phyloP scores from a whole-genome alignment of 2,113 vertebrate genomes.

The Colaptes auratus region DNA sequence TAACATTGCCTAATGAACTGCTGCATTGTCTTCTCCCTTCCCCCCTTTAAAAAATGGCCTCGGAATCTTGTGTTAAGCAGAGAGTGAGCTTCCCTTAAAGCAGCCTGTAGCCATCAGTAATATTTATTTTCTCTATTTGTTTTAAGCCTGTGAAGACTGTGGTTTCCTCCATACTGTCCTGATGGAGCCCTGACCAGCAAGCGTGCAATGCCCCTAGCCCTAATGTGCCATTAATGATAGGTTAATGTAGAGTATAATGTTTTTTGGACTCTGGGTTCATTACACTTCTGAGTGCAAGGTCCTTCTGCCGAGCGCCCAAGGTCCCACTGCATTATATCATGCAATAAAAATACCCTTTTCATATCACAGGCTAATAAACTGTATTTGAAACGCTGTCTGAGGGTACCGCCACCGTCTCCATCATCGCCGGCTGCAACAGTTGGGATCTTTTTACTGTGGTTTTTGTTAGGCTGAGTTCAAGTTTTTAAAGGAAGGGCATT shows the following conservation, averaged over 20 bases:
- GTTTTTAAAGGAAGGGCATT: not conserved
- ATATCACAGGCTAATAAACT: conserved; percentile 86
- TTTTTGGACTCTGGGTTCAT: conserved; percentile 83
- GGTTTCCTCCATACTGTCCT: conserved; percentile 75
- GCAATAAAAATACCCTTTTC: conserved; percentile 83
- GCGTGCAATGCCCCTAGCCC: conserved; percentile 83
- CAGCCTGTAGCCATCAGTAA: conserved; percentile 71
- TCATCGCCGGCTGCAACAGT: conserved; percentile 72
- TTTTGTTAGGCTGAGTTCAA: conserved; percentile 17
- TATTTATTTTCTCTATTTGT: conserved; percentile 79
- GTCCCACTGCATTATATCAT: conserved; percentile 84
- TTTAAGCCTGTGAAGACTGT: conserved; percentile 72
- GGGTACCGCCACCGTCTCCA: conserved; percentile 55
- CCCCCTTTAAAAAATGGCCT: not conserved
- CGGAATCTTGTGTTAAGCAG: conserved; percentile 2
- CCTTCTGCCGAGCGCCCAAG: conserved; percentile 81
- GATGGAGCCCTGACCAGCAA: conserved; percentile 81
- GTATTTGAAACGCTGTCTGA: conserved; percentile 81
- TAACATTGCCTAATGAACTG: not conserved
- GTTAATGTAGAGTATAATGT: conserved; percentile 85
- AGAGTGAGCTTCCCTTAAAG: conserved; percentile 60
- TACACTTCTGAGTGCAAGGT: conserved; percentile 83
- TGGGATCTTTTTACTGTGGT: conserved; percentile 58
- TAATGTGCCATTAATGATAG: conserved; percentile 85
- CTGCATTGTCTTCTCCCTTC: not conserved